Conservation (phyloP, 2,113 vertebrate genomes). For the Romanogobio albipinnatus region DNA sequence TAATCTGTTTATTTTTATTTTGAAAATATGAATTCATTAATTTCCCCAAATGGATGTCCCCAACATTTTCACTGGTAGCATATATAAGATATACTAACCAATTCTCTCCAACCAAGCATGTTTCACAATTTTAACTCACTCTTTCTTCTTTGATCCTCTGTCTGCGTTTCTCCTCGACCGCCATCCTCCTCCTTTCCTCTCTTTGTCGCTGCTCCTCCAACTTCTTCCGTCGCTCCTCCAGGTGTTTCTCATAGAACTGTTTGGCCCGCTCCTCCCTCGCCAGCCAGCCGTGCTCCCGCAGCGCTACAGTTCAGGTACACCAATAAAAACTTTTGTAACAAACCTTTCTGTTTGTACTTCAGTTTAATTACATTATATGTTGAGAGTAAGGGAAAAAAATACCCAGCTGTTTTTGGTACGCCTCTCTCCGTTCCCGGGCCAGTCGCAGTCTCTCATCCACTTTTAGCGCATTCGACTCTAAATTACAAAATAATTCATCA, state of each 20-base stretch:
- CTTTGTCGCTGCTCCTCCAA: conserved; percentile 86
- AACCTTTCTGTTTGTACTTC: not conserved
- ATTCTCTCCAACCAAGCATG: not conserved
- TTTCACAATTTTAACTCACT: conserved; percentile 68
- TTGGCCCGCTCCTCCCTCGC: conserved; percentile 86
- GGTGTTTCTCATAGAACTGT: conserved; percentile 86
- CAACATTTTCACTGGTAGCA: not conserved
- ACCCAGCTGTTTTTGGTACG: conserved; percentile 86
- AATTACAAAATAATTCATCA: not conserved
- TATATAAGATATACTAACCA: not conserved
- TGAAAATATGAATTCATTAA: no score
- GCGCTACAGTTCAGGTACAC: conserved; percentile 70
- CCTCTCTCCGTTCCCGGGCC: conserved; percentile 86
- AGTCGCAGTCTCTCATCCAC: conserved; percentile 89
- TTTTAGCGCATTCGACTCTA: conserved; percentile 69
- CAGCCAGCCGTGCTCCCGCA: conserved; percentile 83
- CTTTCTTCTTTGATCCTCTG: conserved; percentile 87
- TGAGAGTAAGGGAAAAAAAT: conserved; percentile 44
- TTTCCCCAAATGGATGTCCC: no score
- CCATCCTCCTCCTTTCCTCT: conserved; percentile 85
- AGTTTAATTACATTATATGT: not conserved
- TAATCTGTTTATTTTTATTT: no score
- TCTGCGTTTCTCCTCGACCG: conserved; percentile 90
- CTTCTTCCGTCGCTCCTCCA: conserved; percentile 88
- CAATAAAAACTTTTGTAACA: not conserved